These are phyloP conservation scores for Neotragus pygmaeus DNA, from an alignment of 2,113 vertebrate genomes.

Conservation along the genomic window DNA sequence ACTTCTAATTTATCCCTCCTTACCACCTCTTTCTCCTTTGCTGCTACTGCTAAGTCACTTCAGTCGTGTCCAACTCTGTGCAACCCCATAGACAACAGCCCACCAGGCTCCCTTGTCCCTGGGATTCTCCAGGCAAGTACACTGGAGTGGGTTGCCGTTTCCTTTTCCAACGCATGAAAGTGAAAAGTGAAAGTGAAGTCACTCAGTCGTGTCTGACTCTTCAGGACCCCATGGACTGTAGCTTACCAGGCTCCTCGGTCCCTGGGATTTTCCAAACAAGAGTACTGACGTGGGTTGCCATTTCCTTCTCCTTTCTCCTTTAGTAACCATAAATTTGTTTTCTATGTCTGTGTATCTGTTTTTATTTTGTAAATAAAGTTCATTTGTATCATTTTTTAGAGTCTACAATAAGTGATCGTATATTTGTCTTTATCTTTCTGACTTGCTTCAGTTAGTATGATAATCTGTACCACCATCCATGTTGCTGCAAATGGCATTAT, in stretches of 20 bases:
- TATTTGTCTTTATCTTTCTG: background rate
- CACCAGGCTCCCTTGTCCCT: too few relatives aligned
- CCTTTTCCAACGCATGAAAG: too few relatives aligned
- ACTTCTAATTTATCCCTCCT: background rate
- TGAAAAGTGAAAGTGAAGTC: too few relatives aligned
- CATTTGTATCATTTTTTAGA: background rate
- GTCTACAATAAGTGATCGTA: background rate
- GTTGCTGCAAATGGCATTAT: background rate
- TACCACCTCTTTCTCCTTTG: background rate
- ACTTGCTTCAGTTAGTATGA: background rate
- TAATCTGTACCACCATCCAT: background rate
- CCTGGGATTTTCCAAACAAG: too few relatives aligned
- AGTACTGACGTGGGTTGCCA: too few relatives aligned
- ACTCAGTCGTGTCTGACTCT: too few relatives aligned
- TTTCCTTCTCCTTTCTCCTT: background rate
- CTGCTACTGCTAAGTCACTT: too few relatives aligned
- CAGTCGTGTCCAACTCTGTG: too few relatives aligned
- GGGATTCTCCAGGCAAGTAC: too few relatives aligned
- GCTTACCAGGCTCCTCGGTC: too few relatives aligned
- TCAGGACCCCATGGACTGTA: too few relatives aligned
- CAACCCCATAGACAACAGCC: fast-evolving
- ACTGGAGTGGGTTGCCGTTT: too few relatives aligned
- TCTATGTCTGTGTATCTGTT: background rate
- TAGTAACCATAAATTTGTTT: background rate
- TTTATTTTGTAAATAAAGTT: background rate